phyloP scores from a whole-genome alignment of 2,888 invertebrate genomes.

The Tachina grossa region DNA sequence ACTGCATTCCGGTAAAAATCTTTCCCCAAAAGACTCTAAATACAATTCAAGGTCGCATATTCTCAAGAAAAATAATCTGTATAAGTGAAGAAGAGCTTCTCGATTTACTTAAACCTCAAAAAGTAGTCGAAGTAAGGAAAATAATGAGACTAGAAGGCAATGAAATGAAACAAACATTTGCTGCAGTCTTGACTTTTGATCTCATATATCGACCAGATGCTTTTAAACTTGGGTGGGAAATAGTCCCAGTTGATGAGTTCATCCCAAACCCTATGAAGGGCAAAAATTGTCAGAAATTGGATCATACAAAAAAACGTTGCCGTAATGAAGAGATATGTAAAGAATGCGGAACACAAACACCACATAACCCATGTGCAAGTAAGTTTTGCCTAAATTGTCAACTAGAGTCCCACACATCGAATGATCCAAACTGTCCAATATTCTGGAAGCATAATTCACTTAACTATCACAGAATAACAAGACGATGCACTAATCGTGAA shows the following conservation, averaged over 20 bases:
- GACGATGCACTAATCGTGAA: neutral
- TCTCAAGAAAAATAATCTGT: no score
- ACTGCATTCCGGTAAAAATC: no score
- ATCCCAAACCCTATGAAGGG: no score
- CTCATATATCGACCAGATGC: no score
- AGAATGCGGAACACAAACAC: neutral
- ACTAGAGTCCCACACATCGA: neutral
- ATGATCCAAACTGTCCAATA: conserved; percentile 2
- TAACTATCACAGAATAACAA: neutral
- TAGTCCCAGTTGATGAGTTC: neutral
- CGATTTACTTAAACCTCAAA: no score
- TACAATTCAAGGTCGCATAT: neutral
- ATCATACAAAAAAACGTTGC: neutral
- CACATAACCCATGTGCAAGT: no score
- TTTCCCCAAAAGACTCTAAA: neutral
- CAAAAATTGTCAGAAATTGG: neutral
- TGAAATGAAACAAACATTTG: no score
- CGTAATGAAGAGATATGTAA: neutral
- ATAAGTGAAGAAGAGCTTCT: no score
- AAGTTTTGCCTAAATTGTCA: neutral
- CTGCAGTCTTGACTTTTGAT: no score
- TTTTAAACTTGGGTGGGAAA: neutral
- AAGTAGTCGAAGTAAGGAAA: no score
- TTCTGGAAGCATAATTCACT: no score
- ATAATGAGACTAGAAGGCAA: no score